Conservation (phyloP, 2,797 vertebrate genomes). For the Rhinogobio ventralis region DNA sequence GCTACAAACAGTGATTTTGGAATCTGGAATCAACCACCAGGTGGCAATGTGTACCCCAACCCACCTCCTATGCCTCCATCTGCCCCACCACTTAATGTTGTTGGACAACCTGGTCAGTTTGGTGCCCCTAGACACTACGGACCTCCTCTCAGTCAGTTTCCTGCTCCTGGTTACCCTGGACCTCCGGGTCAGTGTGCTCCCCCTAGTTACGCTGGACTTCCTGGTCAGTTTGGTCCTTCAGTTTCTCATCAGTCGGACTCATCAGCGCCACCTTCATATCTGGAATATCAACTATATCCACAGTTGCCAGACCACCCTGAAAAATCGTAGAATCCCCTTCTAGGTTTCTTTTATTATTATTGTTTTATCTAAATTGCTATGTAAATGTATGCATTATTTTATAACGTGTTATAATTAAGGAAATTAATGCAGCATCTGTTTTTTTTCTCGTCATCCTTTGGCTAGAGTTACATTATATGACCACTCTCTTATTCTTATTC, state of each 20-base stretch:
- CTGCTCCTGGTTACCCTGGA: not conserved
- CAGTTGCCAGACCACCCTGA: not conserved
- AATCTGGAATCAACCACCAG: conserved; percentile 32
- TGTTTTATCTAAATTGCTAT: not conserved
- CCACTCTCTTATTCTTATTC: too few relatives aligned
- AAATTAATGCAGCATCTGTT: too few relatives aligned
- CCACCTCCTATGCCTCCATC: not conserved
- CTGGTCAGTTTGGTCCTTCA: not conserved
- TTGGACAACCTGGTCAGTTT: conserved; percentile 5
- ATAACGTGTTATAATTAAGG: too few relatives aligned
- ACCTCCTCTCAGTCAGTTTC: conserved; percentile 2
- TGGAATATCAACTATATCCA: conserved; percentile 38
- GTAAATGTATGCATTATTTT: too few relatives aligned
- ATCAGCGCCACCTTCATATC: conserved; percentile 31
- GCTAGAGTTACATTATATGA: too few relatives aligned
- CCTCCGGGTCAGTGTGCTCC: not conserved
- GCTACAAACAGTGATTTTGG: conserved; percentile 22
- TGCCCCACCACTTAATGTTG: conserved; percentile 31
- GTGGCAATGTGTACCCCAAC: not conserved
- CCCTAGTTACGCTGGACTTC: not conserved
- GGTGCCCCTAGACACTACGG: not conserved
- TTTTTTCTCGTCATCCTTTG: too few relatives aligned
- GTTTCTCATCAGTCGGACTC: not conserved
- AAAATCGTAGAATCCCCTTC: conserved; percentile 5
- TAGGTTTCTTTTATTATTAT: not conserved